phyloP scores from a whole-genome alignment of 2,113 vertebrate genomes.

The Cathartes aura region DNA sequence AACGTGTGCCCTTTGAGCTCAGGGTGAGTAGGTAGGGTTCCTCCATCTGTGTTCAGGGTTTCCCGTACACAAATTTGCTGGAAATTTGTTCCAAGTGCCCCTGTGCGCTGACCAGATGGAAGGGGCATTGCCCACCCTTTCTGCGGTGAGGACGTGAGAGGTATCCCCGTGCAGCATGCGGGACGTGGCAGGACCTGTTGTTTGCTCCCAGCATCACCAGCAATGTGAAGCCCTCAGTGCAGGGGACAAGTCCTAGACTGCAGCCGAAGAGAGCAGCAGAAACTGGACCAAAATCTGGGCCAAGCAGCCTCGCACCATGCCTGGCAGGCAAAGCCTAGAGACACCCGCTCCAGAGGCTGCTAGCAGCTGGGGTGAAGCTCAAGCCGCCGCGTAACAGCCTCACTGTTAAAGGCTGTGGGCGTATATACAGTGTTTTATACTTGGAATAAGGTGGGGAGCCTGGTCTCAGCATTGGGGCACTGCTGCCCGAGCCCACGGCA shows the following conservation, averaged over 20 bases:
- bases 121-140: background rate
- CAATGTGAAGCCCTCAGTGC: accelerated
- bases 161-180: accelerated
- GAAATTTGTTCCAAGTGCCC: background rate
- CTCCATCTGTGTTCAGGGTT: background rate
- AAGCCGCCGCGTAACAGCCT: background rate
- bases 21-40: background rate
- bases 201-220: background rate
- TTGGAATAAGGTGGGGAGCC: background rate
- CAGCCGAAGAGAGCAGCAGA: background rate
- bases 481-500: accelerated
- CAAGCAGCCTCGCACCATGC: accelerated
- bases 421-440: background rate
- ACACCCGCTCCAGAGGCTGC: background rate
- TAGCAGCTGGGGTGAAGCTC: background rate
- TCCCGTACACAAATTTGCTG: accelerated
- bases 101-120: accelerated
- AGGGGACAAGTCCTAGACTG: background rate
- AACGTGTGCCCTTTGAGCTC: background rate
- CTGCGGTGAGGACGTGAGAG: accelerated
- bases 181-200: background rate
- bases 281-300: background rate
- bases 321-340: background rate
- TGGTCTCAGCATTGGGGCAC: accelerated
- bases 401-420: accelerated